phyloP scores from a whole-genome alignment of 2,888 invertebrate species.

The Thyatira batis region DNA sequence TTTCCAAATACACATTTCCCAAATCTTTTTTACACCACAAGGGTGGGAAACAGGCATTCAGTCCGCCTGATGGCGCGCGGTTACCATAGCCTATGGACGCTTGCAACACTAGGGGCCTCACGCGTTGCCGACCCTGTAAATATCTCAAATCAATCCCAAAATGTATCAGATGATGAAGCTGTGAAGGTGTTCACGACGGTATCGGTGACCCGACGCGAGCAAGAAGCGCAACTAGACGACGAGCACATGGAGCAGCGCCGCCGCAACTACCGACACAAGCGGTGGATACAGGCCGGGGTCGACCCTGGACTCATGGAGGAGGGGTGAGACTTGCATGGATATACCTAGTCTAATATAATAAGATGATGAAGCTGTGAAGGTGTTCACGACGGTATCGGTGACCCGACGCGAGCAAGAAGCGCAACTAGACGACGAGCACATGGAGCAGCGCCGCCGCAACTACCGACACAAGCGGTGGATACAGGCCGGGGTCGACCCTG shows the following conservation, averaged over 20 bases:
- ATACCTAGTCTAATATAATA: no score
- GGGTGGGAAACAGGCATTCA: no score
- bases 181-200: constrained; percentile 96
- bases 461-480: constrained; percentile 95
- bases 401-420: constrained; percentile 96
- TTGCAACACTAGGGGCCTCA: no score
- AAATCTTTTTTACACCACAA: background rate
- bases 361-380: constrained; percentile 94
- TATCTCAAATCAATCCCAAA: no score
- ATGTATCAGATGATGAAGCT: constrained; percentile 88
- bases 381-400: constrained; percentile 96
- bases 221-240: constrained; percentile 95
- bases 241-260: constrained; percentile 94
- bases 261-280: constrained; percentile 92
- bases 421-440: constrained; percentile 93
- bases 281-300: constrained; percentile 92
- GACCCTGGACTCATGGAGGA: constrained; percentile 90
- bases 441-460: constrained; percentile 92
- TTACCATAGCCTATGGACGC: no score
- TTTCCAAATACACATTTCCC: no score
- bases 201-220: constrained; percentile 94
- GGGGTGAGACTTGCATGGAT: constrained; percentile 77
- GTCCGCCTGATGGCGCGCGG: no score
- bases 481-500: constrained; percentile 91
- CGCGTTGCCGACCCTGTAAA: no score